Evolutionary conservation across 1,140 invertebrate genomes (phyloP), one percentile per base, ranked within the genome.

Genomic region (Drusus annulatus): DNA sequence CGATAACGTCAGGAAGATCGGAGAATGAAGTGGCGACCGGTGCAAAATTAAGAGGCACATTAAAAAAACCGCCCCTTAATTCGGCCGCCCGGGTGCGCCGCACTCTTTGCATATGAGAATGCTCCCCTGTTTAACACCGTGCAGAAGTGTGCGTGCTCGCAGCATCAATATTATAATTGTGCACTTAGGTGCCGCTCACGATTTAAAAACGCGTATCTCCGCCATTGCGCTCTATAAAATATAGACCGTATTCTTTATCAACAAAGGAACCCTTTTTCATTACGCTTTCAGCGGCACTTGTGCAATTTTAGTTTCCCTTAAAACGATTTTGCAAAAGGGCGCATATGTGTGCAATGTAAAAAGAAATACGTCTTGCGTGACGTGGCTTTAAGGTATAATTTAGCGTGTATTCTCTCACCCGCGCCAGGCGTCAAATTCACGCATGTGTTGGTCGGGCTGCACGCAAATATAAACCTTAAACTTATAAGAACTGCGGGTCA

Each of bases 301-400:
- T 19, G 19, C 56, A 60, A 60, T 60, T 60, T 60, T 45, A 17
- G 56, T 60, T 19, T 17, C n/a, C 17, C 56, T 45, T 45, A 45
- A 23, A 60, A 60, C 15, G 54, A 58, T 21, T 60, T 19, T 60
- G 13, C 23, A 13, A 23, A 60, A 60, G n/a, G n/a, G n/a, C 19
- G 23, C 17, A 19, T 17, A 17, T 17, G 56, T 23, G 23, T 17
- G 56, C 56, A 17, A 60, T 17, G 8, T 17, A 60, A 60, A 60
- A 60, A 60, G 56, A 60, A 60, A 60, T 17, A 23, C 56, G 56
- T 60, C 56, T 60, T 60, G 56, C 23, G 16, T 60, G 56, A 60
- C 17, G 56, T 60, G 10, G 56, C 17, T 60, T 60, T 60, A 60
- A 60, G 56, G 56, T 23, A 23, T 60, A 23, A 21, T 60, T 60